These are phyloP conservation scores for Herpetotheres cachinnans DNA, from an alignment of 2,113 vertebrate genomes.

Conservation along the genomic window DNA sequence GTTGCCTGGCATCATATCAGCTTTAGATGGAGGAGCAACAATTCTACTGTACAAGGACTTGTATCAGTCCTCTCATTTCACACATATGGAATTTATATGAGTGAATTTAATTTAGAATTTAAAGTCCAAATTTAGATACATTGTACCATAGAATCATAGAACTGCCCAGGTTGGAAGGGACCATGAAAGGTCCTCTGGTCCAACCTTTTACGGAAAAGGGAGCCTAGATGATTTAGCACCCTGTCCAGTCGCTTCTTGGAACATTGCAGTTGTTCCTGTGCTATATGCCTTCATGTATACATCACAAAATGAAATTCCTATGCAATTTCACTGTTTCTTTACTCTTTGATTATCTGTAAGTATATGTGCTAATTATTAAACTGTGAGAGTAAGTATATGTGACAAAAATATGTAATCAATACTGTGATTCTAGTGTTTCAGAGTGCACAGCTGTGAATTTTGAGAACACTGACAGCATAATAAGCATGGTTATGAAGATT, in stretches of 20 bases:
- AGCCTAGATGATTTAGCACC: not conserved
- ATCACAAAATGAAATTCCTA: not conserved
- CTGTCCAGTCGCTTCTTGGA: accelerated
- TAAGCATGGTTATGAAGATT: not conserved
- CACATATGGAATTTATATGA: not conserved
- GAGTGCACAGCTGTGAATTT: not conserved
- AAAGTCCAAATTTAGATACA: not conserved
- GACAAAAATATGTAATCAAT: not conserved
- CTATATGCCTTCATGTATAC: not conserved
- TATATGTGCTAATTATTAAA: not conserved
- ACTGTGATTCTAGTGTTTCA: not conserved
- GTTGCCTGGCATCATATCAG: not conserved
- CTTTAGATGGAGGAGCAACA: not conserved
- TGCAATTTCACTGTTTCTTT: not conserved
- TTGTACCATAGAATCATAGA: not conserved
- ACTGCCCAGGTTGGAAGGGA: not conserved
- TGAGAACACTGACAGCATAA: not conserved
- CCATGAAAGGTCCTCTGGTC: not conserved
- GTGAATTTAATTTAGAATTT: not conserved
- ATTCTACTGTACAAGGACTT: not conserved
- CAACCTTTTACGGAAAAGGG: not conserved
- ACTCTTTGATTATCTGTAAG: not conserved
- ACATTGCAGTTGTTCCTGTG: not conserved
- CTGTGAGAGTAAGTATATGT: not conserved
- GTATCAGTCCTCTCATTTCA: not conserved